Evolutionary conservation across 2,888 invertebrate species (phyloP).

Genomic region (Scrobipalpa atriplicella): DNA sequence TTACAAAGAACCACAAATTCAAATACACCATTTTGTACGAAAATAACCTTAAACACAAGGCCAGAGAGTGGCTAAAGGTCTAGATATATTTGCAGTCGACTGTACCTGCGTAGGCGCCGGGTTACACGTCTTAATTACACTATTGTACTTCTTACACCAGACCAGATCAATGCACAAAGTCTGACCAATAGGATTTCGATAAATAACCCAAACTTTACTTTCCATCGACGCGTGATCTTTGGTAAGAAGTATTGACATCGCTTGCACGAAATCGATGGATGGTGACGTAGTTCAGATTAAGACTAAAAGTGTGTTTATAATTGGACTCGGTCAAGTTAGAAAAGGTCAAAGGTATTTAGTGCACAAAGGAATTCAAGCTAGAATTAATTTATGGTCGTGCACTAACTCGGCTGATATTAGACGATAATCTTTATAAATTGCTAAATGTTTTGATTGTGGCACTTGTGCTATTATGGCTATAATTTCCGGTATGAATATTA

Average conservation of each 20-base stretch:
- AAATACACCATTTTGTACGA: background rate
- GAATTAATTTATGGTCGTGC: slow-evolving; percentile 58
- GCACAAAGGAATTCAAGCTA: slow-evolving; percentile 52
- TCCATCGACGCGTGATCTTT: background rate
- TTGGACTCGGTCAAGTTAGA: slow-evolving; percentile 7
- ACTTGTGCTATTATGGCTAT: background rate
- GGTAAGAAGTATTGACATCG: background rate
- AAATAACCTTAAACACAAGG: background rate
- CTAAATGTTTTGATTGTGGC: slow-evolving; percentile 16
- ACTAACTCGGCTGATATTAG: slow-evolving; percentile 40
- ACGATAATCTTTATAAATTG: slow-evolving; percentile 37
- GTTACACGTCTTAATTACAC: slow-evolving; percentile 68
- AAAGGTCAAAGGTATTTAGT: slow-evolving; percentile 69
- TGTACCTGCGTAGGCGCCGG: slow-evolving; percentile 45
- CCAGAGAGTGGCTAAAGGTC: background rate
- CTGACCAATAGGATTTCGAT: background rate
- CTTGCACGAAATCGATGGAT: background rate
- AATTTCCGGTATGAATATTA: too few relatives aligned
- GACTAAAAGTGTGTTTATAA: slow-evolving; percentile 6
- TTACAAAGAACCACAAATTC: background rate
- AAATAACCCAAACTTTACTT: background rate
- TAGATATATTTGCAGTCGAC: background rate
- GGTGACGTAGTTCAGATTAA: background rate
- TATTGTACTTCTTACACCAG: slow-evolving; percentile 58
- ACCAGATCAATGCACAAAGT: slow-evolving; percentile 14